Base-by-base conservation (phyloP, 2,888 invertebrate species). In the Cinara cedri region DNA sequence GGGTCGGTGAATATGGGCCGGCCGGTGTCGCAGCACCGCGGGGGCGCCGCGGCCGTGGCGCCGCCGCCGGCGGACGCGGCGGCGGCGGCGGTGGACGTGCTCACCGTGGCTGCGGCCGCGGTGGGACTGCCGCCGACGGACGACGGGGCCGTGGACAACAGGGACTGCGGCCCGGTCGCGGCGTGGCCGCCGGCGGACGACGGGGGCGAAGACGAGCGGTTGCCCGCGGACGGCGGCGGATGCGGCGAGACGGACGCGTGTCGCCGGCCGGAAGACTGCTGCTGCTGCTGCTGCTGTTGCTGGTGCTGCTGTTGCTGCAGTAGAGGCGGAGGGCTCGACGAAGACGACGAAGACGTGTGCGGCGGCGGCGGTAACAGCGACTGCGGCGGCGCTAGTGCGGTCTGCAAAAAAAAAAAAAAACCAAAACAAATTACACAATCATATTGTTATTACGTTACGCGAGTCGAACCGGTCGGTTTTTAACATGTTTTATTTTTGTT, bases 1-100 rank as follows among this genome's bases (percentile, higher is more conserved):
- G 95, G 95, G 87, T 95, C 95, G 85, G 94, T 94, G 88, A 94
- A 94, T 86, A 96, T 91, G 82, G 95, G 92, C 84, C 96, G 90
- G 83, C 96, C 96, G 83, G 95, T 94, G 88, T 96, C 95, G 88
- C 96, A 95, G 88, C 96, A 95, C 84, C 94, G 84, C 83, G 82
- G 71, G 6, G 60, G 80, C 42, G 78, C 54, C 10, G 62, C 51
- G 34, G 57, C 34, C 63, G 55, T 55, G 55, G 44, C 78, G 60
- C 70, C 71, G 88, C 82, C 85, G 63, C 85, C 85, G 81, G 86
- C 85, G 82, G 87, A 85, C 75, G 86, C 85, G 57, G 86, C 86
- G 81, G 86, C 87, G 83, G 87, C 87, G 85, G 86, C 86, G 26
- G 82, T 81, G 75, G 85, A 85, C 76, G 84, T 83, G 68, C 85